Conservation (phyloP, 2,888 invertebrate species). For the Drosophila prostipennis region DNA sequence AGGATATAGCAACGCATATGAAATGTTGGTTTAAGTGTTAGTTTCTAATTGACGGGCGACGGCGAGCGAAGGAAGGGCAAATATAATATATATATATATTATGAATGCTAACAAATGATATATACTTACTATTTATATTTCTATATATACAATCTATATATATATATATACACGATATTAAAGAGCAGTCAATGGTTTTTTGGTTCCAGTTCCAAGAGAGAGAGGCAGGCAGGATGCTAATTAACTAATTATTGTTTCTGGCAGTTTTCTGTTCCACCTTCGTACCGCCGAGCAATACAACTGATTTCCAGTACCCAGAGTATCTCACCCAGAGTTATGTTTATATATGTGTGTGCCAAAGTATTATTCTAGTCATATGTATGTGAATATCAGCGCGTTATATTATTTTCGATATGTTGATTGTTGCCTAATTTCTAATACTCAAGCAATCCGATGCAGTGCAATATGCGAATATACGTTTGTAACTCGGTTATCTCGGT, state of each 20-base stretch:
- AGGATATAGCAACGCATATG: conserved; percentile 78
- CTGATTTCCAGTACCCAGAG: conserved; percentile 20
- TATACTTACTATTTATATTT: conserved; percentile 68
- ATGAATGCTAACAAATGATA: conserved; percentile 37
- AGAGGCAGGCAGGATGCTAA: conserved; percentile 17
- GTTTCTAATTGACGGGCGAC: conserved; percentile 54
- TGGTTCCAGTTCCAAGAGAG: conserved; percentile 62
- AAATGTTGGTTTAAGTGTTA: conserved; percentile 74
- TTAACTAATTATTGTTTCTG: conserved; percentile 34
- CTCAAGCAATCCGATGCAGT: conserved; percentile 50
- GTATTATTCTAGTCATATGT: conserved; percentile 42
- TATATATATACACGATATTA: conserved; percentile 47
- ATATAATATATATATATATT: conserved; percentile 34
- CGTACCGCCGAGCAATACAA: conserved; percentile 44
- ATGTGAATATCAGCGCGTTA: conserved; percentile 13
- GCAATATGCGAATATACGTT: conserved; percentile 59
- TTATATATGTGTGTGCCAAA: conserved; percentile 68
- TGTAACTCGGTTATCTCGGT: conserved; percentile 7
- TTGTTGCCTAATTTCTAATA: conserved; percentile 69
- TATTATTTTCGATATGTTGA: conserved; percentile 23
- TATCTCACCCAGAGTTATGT: conserved; percentile 41
- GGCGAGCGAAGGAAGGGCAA: conserved; percentile 24
- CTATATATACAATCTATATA: conserved; percentile 46
- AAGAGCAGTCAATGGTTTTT: conserved; percentile 76
- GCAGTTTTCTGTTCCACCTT: conserved; percentile 34